Conservation (phyloP, 2,113 vertebrate species). For the Fregata magnificens region DNA sequence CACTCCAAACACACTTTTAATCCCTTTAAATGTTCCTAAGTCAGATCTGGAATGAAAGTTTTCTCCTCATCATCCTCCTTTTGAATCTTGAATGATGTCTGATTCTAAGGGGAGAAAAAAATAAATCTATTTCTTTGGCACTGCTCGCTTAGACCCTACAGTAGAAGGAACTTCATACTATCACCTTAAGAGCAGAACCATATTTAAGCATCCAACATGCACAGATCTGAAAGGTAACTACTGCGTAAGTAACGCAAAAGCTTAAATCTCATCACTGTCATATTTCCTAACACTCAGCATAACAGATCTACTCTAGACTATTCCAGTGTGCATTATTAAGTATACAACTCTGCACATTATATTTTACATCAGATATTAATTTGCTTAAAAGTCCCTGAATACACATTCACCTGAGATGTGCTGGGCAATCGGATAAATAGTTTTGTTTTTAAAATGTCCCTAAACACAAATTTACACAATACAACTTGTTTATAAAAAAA, state of each 20-base stretch:
- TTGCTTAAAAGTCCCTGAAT: slow-evolving; percentile 65
- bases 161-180: background rate
- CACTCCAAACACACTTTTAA: background rate
- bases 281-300: slow-evolving; percentile 54
- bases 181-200: background rate
- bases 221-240: slow-evolving; percentile 4
- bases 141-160: background rate
- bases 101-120: background rate
- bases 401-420: slow-evolving; percentile 60
- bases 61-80: background rate
- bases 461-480: slow-evolving; percentile 54
- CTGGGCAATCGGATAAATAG: slow-evolving; percentile 54
- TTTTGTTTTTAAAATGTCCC: slow-evolving; percentile 51
- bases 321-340: slow-evolving; percentile 49
- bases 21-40: background rate
- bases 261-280: slow-evolving; percentile 26
- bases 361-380: slow-evolving; percentile 67
- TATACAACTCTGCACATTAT: slow-evolving; percentile 46
- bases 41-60: background rate
- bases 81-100: background rate
- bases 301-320: slow-evolving; percentile 29
- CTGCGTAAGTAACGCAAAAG: background rate
- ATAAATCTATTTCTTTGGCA: background rate
- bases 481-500: slow-evolving; percentile 63
- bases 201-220: background rate